A percentile compares a stretch with the other conserved stretches of the same genome.
phyloP scores from a whole-genome alignment of 2,888 invertebrate species.

The Epistrophe eligans region DNA sequence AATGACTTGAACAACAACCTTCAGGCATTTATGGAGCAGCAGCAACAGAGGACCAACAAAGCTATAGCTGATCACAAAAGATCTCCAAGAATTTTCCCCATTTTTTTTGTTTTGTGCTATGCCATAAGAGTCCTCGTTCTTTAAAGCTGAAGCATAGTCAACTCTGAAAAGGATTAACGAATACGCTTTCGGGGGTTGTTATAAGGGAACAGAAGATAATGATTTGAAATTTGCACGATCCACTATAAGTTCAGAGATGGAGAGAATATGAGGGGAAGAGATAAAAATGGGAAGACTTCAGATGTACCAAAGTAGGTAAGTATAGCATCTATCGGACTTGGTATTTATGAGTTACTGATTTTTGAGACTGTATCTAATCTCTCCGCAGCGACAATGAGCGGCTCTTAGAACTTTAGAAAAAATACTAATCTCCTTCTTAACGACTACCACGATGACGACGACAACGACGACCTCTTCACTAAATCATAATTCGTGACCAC shows the following conservation, averaged over 20 bases:
- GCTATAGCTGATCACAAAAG: constrained; percentile 61
- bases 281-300: neutral
- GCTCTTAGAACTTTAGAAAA: constrained; percentile 55
- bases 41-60: constrained; percentile 12
- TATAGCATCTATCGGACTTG: constrained; percentile 29
- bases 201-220: constrained; percentile 56
- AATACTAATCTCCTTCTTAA: constrained; percentile 54
- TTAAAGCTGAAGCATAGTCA: neutral
- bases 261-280: neutral
- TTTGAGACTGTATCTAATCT: constrained; percentile 53
- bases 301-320: constrained; percentile 28
- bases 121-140: constrained; percentile 4
- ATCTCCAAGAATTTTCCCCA: constrained; percentile 59
- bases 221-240: constrained; percentile 74
- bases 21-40: constrained; percentile 42
- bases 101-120: neutral
- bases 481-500: constrained; percentile 76
- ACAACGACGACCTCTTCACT: constrained; percentile 58
- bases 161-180: constrained; percentile 65
- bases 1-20: constrained; percentile 74
- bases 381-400: constrained; percentile 61
- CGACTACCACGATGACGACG: neutral
- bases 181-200: constrained; percentile 70
- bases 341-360: constrained; percentile 64
- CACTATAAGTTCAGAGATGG: neutral